These are phyloP conservation scores for Malthinus flaveolus DNA, from an alignment of 2,888 invertebrate species.

Conservation along the genomic window DNA sequence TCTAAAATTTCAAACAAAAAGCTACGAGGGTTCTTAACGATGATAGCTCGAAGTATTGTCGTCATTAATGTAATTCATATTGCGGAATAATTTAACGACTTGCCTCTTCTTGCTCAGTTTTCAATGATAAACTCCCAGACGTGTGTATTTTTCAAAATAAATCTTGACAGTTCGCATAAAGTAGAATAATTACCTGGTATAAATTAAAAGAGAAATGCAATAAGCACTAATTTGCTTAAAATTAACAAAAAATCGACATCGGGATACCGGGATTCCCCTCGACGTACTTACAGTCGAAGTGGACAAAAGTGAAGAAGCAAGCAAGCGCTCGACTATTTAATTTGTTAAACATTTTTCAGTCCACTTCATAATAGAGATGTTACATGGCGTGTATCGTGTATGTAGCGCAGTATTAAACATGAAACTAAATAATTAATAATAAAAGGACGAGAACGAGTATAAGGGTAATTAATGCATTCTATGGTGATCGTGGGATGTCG, in stretches of 20 bases:
- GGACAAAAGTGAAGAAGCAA: no score
- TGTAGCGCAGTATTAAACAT: constrained; percentile 9
- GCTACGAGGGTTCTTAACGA: constrained; percentile 8
- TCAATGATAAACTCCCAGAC: constrained; percentile 10
- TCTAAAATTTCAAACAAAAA: constrained; percentile 36
- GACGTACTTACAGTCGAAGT: no score
- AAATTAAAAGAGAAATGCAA: not conserved
- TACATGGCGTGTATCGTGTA: constrained; percentile 14
- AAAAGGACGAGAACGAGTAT: constrained; percentile 9
- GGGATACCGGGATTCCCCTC: no score
- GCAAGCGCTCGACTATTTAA: no score
- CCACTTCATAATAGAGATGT: no score
- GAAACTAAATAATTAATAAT: constrained; percentile 20
- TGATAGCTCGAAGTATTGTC: constrained; percentile 39
- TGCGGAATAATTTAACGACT: constrained; percentile 50
- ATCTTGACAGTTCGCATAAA: not conserved
- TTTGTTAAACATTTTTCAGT: no score
- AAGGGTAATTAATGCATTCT: constrained; percentile 34
- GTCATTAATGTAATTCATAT: constrained; percentile 49
- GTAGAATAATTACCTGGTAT: not conserved
- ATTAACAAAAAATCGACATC: no score
- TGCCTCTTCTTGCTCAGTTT: constrained; percentile 26
- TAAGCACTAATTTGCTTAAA: no score
- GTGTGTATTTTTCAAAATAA: constrained; percentile 6
- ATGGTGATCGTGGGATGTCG: constrained; percentile 24